Evolutionary conservation across 2,113 vertebrate genomes (phyloP).

Genomic region (Elachura formosa): DNA sequence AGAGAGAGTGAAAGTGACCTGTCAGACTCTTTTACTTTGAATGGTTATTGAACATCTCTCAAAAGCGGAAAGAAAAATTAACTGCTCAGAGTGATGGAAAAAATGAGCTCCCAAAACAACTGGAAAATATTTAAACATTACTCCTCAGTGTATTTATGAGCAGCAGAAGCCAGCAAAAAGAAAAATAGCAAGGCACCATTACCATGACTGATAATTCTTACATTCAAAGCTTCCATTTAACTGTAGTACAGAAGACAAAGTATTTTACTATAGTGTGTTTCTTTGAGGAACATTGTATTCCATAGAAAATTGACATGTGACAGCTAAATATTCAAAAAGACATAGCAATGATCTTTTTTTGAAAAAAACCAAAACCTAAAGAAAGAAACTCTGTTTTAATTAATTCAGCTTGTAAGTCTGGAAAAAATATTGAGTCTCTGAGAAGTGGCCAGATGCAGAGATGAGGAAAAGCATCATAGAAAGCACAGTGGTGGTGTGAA

Average conservation of each 20-base stretch:
- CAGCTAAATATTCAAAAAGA: neutral
- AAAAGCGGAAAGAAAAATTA: neutral
- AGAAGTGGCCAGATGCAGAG: neutral
- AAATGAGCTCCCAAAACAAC: slow-evolving; percentile 13
- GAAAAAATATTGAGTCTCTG: neutral
- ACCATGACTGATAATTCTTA: neutral
- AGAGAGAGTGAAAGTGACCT: neutral
- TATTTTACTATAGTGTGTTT: neutral
- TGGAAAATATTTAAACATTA: neutral
- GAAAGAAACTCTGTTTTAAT: neutral
- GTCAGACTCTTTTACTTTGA: neutral
- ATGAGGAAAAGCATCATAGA: neutral
- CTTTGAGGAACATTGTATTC: neutral
- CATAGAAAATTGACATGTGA: neutral
- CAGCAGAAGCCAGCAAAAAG: neutral
- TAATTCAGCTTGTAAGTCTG: neutral
- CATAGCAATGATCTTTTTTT: neutral
- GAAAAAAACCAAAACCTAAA: neutral
- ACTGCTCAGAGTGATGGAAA: neutral
- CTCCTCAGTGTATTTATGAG: neutral
- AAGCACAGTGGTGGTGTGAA: neutral
- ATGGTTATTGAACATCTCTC: neutral
- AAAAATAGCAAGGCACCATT: neutral
- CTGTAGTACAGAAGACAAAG: neutral
- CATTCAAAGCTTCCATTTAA: neutral